Evolutionary conservation across 2,113 vertebrate species (phyloP).

Genomic region (Phylloscopus trochilus): DNA sequence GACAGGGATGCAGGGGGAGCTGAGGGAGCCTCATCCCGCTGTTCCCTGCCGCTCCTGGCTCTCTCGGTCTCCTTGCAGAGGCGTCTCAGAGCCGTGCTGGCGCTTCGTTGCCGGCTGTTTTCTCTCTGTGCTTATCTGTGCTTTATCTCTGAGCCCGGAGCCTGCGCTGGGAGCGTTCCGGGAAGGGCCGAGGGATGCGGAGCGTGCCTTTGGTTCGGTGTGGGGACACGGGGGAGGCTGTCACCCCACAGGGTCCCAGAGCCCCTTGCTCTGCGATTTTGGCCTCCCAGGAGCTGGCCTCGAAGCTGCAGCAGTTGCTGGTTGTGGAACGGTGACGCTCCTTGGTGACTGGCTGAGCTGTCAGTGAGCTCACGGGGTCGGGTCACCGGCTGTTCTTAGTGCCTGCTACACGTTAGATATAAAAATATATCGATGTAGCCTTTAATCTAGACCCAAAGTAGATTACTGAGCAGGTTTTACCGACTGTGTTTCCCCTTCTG

Average conservation of each 20-base stretch:
- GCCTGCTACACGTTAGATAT: background rate
- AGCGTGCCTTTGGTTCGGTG: background rate
- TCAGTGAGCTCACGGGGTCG: background rate
- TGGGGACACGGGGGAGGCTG: background rate
- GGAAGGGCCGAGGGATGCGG: background rate
- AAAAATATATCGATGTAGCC: background rate
- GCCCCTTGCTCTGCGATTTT: background rate
- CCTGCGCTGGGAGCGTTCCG: background rate
- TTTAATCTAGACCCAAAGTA: background rate
- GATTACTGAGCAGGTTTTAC: background rate
- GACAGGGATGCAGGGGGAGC: background rate
- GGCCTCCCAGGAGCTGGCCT: background rate
- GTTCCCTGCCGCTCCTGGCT: background rate
- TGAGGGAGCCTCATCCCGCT: background rate
- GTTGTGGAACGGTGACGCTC: background rate
- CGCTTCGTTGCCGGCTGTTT: background rate
- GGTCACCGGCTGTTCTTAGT: background rate
- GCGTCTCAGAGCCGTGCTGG: background rate
- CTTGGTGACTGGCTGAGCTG: background rate
- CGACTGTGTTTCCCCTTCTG: background rate
- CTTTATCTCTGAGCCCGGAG: background rate
- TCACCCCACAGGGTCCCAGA: accelerated
- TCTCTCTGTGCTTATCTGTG: accelerated
- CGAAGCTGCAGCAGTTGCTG: background rate
- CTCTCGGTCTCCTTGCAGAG: background rate